Evolutionary conservation across 2,888 invertebrate species (phyloP).

Genomic region (Apotomis turbidana): DNA sequence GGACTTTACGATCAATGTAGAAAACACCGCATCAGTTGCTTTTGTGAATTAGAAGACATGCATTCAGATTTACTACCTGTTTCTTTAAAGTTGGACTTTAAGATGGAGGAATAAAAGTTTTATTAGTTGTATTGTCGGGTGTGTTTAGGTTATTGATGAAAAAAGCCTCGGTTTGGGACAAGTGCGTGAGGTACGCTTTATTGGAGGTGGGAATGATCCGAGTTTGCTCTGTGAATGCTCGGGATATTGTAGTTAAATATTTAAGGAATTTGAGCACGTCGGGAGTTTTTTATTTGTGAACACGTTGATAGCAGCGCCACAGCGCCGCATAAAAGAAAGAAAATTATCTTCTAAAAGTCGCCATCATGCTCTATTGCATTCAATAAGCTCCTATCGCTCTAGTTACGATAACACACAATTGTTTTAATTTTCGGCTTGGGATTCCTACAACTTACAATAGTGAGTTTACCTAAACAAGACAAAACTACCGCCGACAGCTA

Average conservation of each 20-base stretch:
- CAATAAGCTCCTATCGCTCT: no score
- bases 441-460: no score
- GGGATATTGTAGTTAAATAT: slow-evolving; percentile 41
- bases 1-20: not conserved
- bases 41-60: slow-evolving; percentile 1
- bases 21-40: not conserved
- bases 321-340: no score
- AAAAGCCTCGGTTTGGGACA: slow-evolving; percentile 52
- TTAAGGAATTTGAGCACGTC: slow-evolving; percentile 39
- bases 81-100: slow-evolving; percentile 13
- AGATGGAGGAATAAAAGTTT: not conserved
- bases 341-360: not conserved
- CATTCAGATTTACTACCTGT: not conserved
- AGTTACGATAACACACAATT: no score
- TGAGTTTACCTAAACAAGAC: not conserved
- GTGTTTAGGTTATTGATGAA: slow-evolving; percentile 36
- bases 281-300: slow-evolving; percentile 28
- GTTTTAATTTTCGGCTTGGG: no score
- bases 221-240: slow-evolving; percentile 34
- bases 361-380: not conserved
- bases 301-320: slow-evolving; percentile 9
- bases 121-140: not conserved
- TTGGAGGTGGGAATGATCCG: slow-evolving; percentile 45
- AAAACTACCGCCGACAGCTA: not conserved
- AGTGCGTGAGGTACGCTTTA: slow-evolving; percentile 52